Base-by-base conservation (phyloP, 2,888 invertebrate species). In the Holacanthella duospinosa region DNA sequence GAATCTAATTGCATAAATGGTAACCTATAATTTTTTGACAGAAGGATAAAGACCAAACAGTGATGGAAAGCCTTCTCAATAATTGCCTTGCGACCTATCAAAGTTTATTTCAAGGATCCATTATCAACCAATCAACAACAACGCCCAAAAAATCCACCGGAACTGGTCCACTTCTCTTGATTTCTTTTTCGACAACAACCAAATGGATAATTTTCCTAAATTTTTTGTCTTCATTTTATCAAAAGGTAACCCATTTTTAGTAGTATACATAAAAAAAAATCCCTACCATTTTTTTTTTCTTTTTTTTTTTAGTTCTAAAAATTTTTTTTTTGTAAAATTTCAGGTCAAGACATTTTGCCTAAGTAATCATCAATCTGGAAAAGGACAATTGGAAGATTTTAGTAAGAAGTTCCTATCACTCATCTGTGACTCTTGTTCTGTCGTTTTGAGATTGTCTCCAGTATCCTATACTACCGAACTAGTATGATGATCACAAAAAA, bases 391-490 rank as follows among this genome's bases (percentile, higher is more conserved):
- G 81, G 78, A 80, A 81, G 77, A 78, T 80, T 75, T 82, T 83
- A 56, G 82, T 83, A 59, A 83, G 84, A 25, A 86, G 70, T 80
- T 93, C 74, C 83, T 92, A 64, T 86, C 89, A 63, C 82, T 93
- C 74, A 82, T 93, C 74, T 87, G 87, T 77, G 91, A 91, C 79
- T 92, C 90, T 78, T 93, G 92, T 77, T 87, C 89, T 78, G 88
- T 89, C 76, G 90, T 90, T 78, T 85, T 92, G 71, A 85, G 86
- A 71, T 86, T 89, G 70, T 66, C 69, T 3, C 64, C 66, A 21
- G 64, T 63, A 43, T 70, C 66, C 25, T 68, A 70, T 26, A 68
- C 70, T 1, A 66, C 68, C 9, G 65, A 67, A 64, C 67, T 68
- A 60, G 73, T 72, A 69, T 64, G 48, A 2, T 21, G 21, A 24